These are phyloP conservation scores for Thinocorus orbignyianus DNA, from an alignment of 2,113 vertebrate genomes.

Conservation along the genomic window DNA sequence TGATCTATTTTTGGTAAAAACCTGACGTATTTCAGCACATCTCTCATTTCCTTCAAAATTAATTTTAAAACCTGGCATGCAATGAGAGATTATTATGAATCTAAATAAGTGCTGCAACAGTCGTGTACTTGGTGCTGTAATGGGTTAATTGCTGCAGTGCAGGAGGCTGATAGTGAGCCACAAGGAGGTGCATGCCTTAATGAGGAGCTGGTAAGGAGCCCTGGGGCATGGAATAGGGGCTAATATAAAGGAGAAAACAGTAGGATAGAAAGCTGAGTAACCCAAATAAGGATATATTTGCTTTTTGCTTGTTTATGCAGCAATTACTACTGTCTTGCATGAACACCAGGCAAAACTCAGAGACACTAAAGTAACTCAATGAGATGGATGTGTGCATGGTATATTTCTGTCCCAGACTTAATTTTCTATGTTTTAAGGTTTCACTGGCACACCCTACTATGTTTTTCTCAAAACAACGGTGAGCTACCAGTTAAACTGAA, in stretches of 20 bases:
- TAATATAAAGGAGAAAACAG: conserved; percentile 40
- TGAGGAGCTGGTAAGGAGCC: conserved; percentile 37
- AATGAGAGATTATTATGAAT: not conserved
- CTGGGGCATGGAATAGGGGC: conserved; percentile 14
- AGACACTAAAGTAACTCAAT: not conserved
- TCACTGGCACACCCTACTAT: not conserved
- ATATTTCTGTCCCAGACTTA: not conserved
- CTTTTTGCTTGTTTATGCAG: conserved; percentile 18
- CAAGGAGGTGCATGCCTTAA: conserved; percentile 44
- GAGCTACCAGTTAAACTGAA: not conserved
- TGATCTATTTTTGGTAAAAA: conserved; percentile 28
- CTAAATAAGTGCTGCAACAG: not conserved
- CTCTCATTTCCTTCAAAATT: not conserved
- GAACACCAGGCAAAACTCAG: not conserved
- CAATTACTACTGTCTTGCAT: conserved; percentile 11
- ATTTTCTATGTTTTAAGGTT: not conserved
- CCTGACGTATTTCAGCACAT: not conserved
- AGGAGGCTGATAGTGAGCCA: conserved; percentile 36
- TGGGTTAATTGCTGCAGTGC: conserved; percentile 41
- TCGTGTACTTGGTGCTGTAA: not conserved
- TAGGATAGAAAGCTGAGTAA: conserved; percentile 21
- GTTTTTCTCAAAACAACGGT: not conserved
- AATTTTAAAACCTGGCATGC: not conserved
- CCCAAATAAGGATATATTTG: conserved; percentile 10
- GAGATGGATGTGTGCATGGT: not conserved